Evolutionary conservation across 2,797 vertebrate genomes (phyloP).

Genomic region (Darevskia nairensis): DNA sequence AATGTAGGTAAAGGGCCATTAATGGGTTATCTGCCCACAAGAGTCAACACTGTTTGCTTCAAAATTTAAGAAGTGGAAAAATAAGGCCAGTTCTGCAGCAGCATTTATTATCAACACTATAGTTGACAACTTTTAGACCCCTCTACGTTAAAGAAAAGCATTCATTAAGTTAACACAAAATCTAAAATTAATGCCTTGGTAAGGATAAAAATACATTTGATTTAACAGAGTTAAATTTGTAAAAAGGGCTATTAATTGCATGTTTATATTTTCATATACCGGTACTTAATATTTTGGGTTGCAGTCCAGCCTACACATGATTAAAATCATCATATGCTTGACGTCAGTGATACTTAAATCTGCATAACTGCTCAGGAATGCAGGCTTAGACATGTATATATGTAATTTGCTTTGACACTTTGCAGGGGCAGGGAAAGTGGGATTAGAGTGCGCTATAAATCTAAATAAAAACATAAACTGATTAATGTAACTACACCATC

Average conservation of each 20-base stretch:
- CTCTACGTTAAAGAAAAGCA: neutral
- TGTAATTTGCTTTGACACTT: neutral
- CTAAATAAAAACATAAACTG: constrained; percentile 33
- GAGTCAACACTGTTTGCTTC: neutral
- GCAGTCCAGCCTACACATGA: neutral
- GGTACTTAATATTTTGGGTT: neutral
- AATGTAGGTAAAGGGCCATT: neutral
- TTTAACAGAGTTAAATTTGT: neutral
- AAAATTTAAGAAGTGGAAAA: neutral
- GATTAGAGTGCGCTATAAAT: neutral
- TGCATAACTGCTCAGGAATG: neutral
- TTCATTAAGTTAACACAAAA: neutral
- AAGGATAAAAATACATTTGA: neutral
- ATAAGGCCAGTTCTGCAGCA: neutral
- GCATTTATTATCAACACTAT: neutral
- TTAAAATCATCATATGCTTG: constrained; percentile 14
- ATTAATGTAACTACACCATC: constrained; percentile 29
- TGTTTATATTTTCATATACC: neutral
- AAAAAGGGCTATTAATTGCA: neutral
- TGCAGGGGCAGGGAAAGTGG: neutral
- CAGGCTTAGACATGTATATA: neutral
- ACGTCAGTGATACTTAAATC: neutral
- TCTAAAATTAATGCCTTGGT: neutral
- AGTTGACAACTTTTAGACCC: neutral
- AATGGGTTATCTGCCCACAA: neutral